These are phyloP conservation scores for Falco rusticolus DNA, from an alignment of 2,797 vertebrate genomes.

Conservation along the genomic window DNA sequence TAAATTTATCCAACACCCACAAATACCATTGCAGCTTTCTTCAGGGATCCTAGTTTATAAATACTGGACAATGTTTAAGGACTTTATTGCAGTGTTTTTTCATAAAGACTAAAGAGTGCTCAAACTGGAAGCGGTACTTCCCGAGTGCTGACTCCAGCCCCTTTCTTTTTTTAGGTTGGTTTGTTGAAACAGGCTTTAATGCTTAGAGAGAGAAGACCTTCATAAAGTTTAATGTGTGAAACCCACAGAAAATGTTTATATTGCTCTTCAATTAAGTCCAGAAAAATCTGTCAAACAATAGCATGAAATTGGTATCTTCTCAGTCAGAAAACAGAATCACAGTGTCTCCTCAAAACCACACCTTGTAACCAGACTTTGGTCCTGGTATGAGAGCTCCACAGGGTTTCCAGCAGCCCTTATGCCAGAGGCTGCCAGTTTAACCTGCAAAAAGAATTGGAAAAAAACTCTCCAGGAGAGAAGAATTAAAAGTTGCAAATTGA, in stretches of 20 bases:
- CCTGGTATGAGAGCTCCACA: not conserved
- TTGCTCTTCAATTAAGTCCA: not conserved
- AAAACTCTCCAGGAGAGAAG: not conserved
- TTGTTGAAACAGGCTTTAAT: not conserved
- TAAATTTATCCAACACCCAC: not conserved
- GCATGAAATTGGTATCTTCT: not conserved
- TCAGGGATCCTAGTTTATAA: not conserved
- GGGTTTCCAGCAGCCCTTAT: not conserved
- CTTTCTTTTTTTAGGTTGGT: not conserved
- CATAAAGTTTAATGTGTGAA: not conserved
- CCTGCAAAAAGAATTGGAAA: not conserved
- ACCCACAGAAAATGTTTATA: conserved; percentile 13
- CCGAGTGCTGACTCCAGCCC: not conserved
- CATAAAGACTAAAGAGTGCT: not conserved
- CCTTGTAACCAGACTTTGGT: not conserved
- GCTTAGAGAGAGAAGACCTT: not conserved
- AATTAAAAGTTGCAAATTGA: not conserved
- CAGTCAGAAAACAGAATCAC: not conserved
- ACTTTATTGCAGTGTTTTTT: not conserved
- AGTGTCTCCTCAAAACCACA: not conserved
- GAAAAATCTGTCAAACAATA: not conserved
- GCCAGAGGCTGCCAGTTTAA: not conserved
- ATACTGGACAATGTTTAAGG: not conserved
- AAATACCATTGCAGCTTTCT: not conserved
- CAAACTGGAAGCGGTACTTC: not conserved